Conservation (phyloP, 2,113 vertebrate genomes). For the Speoplatyrhinus poulsoni region DNA sequence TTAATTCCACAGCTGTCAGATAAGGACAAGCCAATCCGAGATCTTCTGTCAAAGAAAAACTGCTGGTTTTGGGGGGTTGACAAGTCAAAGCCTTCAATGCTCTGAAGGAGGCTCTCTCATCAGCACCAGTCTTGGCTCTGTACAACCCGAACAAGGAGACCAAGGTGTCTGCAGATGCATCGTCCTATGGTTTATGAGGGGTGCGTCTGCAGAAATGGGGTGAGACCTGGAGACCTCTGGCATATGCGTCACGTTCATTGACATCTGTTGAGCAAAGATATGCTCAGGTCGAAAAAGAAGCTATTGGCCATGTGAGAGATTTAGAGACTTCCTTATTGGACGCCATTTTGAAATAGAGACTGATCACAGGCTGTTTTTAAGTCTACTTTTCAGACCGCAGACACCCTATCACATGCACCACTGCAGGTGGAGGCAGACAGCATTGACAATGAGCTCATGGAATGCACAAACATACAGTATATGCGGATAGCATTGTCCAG, state of each 20-base stretch:
- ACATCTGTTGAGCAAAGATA: not conserved
- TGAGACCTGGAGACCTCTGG: slow-evolving; percentile 11
- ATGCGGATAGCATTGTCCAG: not conserved
- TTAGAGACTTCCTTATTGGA: slow-evolving; percentile 10
- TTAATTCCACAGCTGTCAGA: slow-evolving; percentile 25
- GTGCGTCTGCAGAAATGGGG: slow-evolving; percentile 7
- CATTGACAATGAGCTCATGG: slow-evolving; percentile 6
- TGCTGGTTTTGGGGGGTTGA: slow-evolving; percentile 15
- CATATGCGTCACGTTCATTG: not conserved
- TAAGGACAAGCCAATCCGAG: slow-evolving; percentile 17
- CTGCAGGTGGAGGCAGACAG: not conserved
- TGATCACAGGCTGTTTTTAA: slow-evolving; percentile 3
- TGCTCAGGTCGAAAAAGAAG: slow-evolving; percentile 5
- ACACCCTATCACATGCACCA: slow-evolving; percentile 9
- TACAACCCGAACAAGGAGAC: slow-evolving; percentile 28
- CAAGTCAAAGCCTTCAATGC: not conserved
- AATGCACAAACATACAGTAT: slow-evolving; percentile 23
- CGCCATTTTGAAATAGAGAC: slow-evolving; percentile 13
- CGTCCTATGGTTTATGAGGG: slow-evolving; percentile 11
- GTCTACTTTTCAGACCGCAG: slow-evolving; percentile 16
- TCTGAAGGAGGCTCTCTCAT: slow-evolving; percentile 14
- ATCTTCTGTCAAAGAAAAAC: slow-evolving; percentile 25
- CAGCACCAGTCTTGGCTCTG: slow-evolving; percentile 1
- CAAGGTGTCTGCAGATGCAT: slow-evolving; percentile 16
- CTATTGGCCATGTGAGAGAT: not conserved